These are phyloP conservation scores for Parazoanthus darwini DNA, from an alignment of 92 coral and sea anemone species.

Conservation along the genomic window DNA sequence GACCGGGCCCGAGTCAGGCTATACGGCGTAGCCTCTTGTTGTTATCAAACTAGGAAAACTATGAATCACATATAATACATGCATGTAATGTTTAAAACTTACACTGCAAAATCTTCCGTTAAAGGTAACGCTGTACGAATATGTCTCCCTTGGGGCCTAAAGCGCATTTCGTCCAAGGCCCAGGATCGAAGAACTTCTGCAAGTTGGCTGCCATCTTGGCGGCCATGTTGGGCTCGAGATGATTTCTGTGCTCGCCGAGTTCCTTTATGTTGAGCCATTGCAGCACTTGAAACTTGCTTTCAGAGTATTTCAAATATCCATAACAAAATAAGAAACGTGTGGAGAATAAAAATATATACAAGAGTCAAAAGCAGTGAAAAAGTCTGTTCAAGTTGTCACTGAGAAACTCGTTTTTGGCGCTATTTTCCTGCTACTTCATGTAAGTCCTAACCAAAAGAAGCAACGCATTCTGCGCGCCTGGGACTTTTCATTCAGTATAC, in stretches of 20 bases:
- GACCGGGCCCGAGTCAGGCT: no score
- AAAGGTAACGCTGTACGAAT: conserved; percentile 70
- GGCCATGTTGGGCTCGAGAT: conserved; percentile 9
- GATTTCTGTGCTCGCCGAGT: conserved; percentile 19
- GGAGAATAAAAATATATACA: no score
- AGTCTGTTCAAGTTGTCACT: no score
- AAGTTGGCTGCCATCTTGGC: conserved; percentile 35
- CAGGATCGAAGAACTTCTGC: conserved; percentile 70
- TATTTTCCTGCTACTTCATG: no score
- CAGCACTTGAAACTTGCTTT: background rate
- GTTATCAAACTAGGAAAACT: no score
- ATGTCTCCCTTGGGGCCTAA: conserved; percentile 91
- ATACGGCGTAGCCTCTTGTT: background rate
- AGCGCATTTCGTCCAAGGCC: conserved; percentile 95
- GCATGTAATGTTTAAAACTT: conserved; percentile 33
- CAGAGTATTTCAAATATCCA: background rate
- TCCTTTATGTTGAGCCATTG: conserved; percentile 26
- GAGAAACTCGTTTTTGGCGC: conserved; percentile 8
- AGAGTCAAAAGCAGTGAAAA: no score
- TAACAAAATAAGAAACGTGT: background rate
- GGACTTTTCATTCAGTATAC: no score
- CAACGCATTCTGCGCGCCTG: no score
- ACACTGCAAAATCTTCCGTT: conserved; percentile 84
- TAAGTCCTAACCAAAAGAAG: no score
- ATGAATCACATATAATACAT: background rate